Percentiles rank a stretch among this genome's conserved stretches.
Conservation (phyloP, 64 coral and sea anemone genomes). For the Pocillopora verrucosa region DNA sequence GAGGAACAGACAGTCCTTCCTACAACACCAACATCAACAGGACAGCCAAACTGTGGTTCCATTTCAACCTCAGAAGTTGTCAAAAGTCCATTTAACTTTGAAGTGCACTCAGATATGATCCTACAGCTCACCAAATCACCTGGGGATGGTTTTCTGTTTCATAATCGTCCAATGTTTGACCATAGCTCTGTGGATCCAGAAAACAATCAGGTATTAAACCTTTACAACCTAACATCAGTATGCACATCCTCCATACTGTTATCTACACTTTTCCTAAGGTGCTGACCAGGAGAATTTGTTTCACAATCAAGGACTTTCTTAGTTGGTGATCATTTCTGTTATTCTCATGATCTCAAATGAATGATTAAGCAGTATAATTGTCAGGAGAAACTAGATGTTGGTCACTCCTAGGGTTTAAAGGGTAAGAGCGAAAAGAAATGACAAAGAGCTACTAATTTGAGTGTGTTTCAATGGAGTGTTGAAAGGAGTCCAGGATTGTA, state of each 20-base stretch:
- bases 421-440: too few relatives aligned
- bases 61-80: slow-evolving; percentile 2
- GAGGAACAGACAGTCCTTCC: slow-evolving; percentile 2
- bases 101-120: slow-evolving; percentile 51
- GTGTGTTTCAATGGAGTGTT: background rate
- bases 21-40: slow-evolving; percentile 16
- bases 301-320: too few relatives aligned
- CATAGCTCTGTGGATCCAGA: background rate
- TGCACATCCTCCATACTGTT: too few relatives aligned
- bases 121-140: slow-evolving; percentile 78
- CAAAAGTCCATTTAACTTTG: slow-evolving; percentile 66
- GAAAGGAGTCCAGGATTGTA: background rate
- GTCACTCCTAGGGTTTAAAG: too few relatives aligned
- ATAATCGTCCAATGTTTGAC: slow-evolving; percentile 78
- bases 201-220: background rate
- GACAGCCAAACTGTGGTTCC: background rate
- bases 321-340: too few relatives aligned
- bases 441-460: too few relatives aligned
- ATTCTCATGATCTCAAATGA: too few relatives aligned
- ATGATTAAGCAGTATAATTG: too few relatives aligned
- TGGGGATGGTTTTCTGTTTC: slow-evolving; percentile 79
- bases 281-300: too few relatives aligned
- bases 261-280: too few relatives aligned
- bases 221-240: too few relatives aligned
- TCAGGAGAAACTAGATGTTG: too few relatives aligned